Base-by-base conservation (phyloP, 2,797 vertebrate genomes). In the Adrianichthys oophorus region DNA sequence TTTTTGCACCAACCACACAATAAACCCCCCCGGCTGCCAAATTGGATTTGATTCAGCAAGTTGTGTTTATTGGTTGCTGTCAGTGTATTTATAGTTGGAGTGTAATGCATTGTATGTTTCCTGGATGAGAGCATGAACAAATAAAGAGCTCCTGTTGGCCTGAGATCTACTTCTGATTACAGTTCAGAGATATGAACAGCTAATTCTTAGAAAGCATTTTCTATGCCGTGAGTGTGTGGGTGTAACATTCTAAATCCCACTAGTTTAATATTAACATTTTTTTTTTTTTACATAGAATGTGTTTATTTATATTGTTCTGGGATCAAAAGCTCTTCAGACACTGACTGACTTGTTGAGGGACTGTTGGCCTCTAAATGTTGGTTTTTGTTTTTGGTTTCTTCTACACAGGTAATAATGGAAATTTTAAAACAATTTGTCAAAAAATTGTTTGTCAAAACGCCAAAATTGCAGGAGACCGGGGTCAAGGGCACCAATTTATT, bases 21-120 rank as follows among this genome's bases (percentile, higher is more conserved):
- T 80, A 70, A 69, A 68, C 70, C 55, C 24, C 63, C 48, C 49
- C 4, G 19, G 49, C 61, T 75, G 75, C 81, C 85, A 84, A 78
- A 70, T 17, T 54, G 68, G 65, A 79, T 76, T 82, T 0, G 40
- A 56, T 69, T 85, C 80, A 84, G 83, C 70, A 72, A 12, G 32
- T 37, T 37, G 4, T 75, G 72, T 78, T 78, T 45, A 56, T 52
- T 84, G 61, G 62, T 74, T 83, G 85, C 51, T 73, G 66, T 54
- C 32, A 7, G 71, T 10, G 67, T 90, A 90, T 84, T 87, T 87
- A 72, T 88, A 88, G 79, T 48, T 40, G 52, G 56, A 46, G 56
- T 48, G 74, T 79, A 67, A 83, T 59, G 56, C 47, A 15, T 54
- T 57, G 48, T 85, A 78, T 83, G 86, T 84, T 85, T 86, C 79